Base-by-base conservation (phyloP, 2,888 invertebrate genomes). In the Caenorhabditis zanzibari region DNA sequence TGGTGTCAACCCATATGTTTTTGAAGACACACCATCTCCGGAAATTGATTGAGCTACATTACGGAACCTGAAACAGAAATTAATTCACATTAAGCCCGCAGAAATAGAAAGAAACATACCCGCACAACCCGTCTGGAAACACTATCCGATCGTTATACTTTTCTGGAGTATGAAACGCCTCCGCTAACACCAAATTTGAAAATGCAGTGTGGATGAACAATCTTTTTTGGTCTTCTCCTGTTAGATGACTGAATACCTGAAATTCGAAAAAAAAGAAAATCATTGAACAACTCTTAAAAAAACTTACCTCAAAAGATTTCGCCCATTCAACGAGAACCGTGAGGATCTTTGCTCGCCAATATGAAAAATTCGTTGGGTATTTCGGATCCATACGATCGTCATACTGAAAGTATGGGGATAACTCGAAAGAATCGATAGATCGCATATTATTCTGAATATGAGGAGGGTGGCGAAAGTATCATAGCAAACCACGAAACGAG, bases 281-380 rank as follows among this genome's bases (percentile, higher is more conserved):
- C 12, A 14, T 47, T n/a, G n/a, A 38, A 58, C 19, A 22, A 24
- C 19, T 2, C 4, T 2, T 3, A n/a, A 47, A 19, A 47, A 12
- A n/a, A n/a, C 38, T 28, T 44, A 90, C 91, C 83, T 89, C 89
- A 84, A 92, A 92, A 12, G 88, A 88, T 82, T 92, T 92, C 1
- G 91, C 90, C 92, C 92, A 92, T 85, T 92, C 92, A 0, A 90
- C 90, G 3, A 91, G 68, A 1, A 90, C 89, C 28, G 90, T 91
- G 16, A 92, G 81, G 44, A 90, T 90, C 74, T 92, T 92, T 2
- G 92, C 90, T 12, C 92, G 75, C 92, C 92, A 92, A 71, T 88
- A 92, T 19, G 89, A 88, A 76, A 92, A 92, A 69, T 92, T 92
- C 52, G 89, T 87, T 0, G 81, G 75, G 12, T 54, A 75, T 26